A percentile compares a stretch with the other conserved stretches of the same genome.
Evolutionary conservation across 2,888 invertebrate species (phyloP).

Genomic region (Lithophane leautieri): DNA sequence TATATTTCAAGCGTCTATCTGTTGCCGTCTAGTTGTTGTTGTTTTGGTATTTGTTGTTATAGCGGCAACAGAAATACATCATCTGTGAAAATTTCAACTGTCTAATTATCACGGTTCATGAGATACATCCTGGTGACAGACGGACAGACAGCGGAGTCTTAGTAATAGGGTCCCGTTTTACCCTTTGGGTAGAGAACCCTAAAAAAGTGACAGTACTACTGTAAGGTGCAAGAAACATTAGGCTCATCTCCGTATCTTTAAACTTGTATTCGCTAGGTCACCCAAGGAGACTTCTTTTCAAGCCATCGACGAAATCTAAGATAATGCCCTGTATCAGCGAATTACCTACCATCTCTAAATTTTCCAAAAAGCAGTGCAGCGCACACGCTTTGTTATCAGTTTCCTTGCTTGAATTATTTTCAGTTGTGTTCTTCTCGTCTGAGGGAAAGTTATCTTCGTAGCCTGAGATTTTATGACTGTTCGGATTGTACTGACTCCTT

Average conservation of each 20-base stretch:
- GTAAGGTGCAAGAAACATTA: background rate
- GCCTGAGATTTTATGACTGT: conserved; percentile 72
- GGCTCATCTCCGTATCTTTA: background rate
- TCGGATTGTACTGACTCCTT: conserved; percentile 86
- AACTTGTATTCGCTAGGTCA: background rate
- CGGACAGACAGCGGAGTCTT: too few species aligned
- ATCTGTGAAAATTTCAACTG: too few species aligned
- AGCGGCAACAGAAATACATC: too few species aligned
- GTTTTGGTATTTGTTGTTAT: too few species aligned
- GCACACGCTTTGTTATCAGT: conserved; percentile 88
- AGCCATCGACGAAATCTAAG: background rate
- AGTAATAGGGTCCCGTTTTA: too few species aligned
- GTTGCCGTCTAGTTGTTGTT: too few species aligned
- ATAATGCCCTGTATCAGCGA: background rate
- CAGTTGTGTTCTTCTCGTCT: conserved; percentile 75
- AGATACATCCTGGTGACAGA: too few species aligned
- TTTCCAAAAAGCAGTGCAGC: conserved; percentile 93
- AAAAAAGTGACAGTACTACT: background rate
- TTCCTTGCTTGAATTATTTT: conserved; percentile 75
- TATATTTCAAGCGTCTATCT: too few species aligned
- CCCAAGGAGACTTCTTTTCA: background rate
- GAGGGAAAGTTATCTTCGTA: conserved; percentile 72
- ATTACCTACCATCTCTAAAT: conserved; percentile 91
- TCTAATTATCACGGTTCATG: too few species aligned
- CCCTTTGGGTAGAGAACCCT: too few species aligned